These are phyloP conservation scores for Iphiclides podalirius DNA, from an alignment of 2,888 invertebrate genomes.

Conservation along the genomic window DNA sequence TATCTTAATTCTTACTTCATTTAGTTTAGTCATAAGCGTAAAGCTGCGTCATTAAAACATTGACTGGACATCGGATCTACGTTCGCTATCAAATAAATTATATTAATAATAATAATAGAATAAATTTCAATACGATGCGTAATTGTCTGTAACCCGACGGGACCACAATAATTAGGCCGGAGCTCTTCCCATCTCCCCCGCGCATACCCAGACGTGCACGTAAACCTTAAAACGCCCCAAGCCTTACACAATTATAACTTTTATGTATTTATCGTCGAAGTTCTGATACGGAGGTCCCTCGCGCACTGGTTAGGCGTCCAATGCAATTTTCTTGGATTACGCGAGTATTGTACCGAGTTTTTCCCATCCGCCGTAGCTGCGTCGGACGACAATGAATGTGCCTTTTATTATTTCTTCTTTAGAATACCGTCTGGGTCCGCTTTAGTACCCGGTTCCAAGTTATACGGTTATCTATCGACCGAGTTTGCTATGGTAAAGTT, in stretches of 20 bases:
- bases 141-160: no score
- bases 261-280: conserved; percentile 18
- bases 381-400: background rate
- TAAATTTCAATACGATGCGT: no score
- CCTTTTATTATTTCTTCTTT: background rate
- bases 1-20: no score
- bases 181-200: background rate
- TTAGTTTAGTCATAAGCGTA: no score
- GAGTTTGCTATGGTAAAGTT: no score
- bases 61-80: no score
- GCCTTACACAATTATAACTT: conserved; percentile 18
- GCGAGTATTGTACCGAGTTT: background rate
- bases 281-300: conserved; percentile 7
- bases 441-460: no score
- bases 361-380: background rate
- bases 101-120: no score
- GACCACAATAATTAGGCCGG: background rate
- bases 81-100: no score
- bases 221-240: conserved; percentile 5
- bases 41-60: no score
- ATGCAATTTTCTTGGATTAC: conserved; percentile 18
- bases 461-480: no score
- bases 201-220: conserved; percentile 8
- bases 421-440: background rate
- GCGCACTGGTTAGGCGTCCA: background rate